These are phyloP conservation scores for Corticium candelabrum DNA, from an alignment of 37 sponge, comb jelly and placozoan genomes.

Conservation along the genomic window DNA sequence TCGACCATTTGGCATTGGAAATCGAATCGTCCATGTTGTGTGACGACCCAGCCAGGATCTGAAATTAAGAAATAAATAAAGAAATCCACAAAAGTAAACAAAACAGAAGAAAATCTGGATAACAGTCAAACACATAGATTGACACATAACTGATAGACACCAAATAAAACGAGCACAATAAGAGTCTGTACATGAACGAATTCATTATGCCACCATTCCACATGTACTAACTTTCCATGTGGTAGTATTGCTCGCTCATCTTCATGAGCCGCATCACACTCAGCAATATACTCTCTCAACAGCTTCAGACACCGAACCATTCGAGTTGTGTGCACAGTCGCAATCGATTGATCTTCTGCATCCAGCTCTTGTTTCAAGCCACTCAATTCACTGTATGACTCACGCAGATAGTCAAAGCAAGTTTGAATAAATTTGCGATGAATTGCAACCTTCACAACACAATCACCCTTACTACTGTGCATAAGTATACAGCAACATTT, in stretches of 20 bases:
- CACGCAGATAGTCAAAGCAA: background rate
- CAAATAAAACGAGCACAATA: background rate
- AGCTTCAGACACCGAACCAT: conserved; percentile 69
- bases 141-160: background rate
- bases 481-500: conserved; percentile 3
- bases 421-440: background rate
- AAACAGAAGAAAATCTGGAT: background rate
- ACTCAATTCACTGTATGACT: background rate
- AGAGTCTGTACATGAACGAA: background rate
- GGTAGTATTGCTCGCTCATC: conserved; percentile 77
- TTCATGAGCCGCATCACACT: conserved; percentile 65
- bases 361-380: background rate
- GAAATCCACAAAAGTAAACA: background rate
- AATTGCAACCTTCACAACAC: background rate
- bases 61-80: background rate
- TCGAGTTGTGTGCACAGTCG: background rate
- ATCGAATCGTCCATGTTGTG: background rate
- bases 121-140: background rate
- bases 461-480: conserved; percentile 6
- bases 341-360: background rate
- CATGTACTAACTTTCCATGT: conserved; percentile 57
- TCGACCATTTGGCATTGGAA: background rate
- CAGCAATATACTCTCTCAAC: conserved; percentile 67
- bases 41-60: conserved; percentile 9
- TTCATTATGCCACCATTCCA: background rate